Evolutionary conservation across 2,113 vertebrate species (phyloP).

Genomic region (Aythya baeri): DNA sequence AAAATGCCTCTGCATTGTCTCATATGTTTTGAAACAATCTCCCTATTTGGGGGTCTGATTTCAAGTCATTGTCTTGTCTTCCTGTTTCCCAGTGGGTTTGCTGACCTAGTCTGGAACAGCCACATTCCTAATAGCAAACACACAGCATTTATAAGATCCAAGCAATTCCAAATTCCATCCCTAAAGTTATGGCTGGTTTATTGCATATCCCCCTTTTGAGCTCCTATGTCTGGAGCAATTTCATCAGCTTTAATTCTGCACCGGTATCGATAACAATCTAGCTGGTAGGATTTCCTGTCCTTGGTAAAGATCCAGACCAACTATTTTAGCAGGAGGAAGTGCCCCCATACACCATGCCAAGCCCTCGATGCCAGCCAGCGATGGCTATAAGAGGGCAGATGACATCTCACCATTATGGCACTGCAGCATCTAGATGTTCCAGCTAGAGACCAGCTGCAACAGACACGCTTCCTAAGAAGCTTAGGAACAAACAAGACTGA

Average conservation of each 20-base stretch:
- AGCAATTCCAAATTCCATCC: neutral
- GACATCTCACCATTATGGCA: neutral
- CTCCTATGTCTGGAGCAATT: neutral
- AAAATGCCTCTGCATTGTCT: slow-evolving; percentile 20
- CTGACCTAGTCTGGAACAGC: neutral
- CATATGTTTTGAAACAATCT: neutral
- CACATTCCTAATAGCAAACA: neutral
- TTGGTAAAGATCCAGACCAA: neutral
- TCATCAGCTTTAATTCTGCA: slow-evolving; percentile 22
- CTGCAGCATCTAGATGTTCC: neutral
- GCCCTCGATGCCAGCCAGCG: neutral
- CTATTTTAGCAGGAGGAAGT: neutral
- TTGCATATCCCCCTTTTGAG: neutral
- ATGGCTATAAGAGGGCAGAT: neutral
- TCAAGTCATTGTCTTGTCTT: slow-evolving; percentile 21
- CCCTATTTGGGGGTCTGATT: neutral
- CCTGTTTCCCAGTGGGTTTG: slow-evolving; percentile 2
- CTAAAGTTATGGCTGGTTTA: neutral
- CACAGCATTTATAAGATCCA: neutral
- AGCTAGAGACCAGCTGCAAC: neutral
- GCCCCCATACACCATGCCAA: neutral
- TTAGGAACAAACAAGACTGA: neutral
- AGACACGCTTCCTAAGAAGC: neutral
- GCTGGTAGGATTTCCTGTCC: neutral
- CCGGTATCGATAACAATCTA: neutral